Conservation (phyloP, 2,797 vertebrate species). For the Heterohyrax brucei region DNA sequence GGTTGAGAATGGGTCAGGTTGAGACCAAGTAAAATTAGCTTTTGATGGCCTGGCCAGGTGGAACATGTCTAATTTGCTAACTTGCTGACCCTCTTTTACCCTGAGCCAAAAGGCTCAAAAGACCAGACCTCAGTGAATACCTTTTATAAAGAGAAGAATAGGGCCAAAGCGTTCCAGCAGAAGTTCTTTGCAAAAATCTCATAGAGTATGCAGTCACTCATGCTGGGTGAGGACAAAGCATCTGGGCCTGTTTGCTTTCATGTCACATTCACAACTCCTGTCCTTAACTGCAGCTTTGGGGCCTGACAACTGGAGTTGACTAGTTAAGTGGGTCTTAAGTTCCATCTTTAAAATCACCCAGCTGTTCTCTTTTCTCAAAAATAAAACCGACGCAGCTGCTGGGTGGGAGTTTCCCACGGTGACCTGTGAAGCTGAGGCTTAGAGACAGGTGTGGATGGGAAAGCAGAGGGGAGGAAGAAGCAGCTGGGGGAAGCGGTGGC, state of each 20-base stretch:
- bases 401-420: constrained; percentile 79
- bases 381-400: constrained; percentile 83
- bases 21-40: constrained; percentile 82
- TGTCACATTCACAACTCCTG: constrained; percentile 81
- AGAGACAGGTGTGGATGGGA: constrained; percentile 77
- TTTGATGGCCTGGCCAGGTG: constrained; percentile 82
- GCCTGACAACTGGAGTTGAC: constrained; percentile 84
- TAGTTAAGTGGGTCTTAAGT: constrained; percentile 85
- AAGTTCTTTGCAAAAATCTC: constrained; percentile 77
- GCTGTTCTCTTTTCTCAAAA: constrained; percentile 84
- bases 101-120: constrained; percentile 70
- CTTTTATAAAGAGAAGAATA: constrained; percentile 74
- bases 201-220: constrained; percentile 64
- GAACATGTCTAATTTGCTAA: constrained; percentile 86
- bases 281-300: constrained; percentile 79
- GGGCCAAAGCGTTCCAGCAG: constrained; percentile 56
- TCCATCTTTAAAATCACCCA: constrained; percentile 84
- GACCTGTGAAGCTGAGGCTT: constrained; percentile 72
- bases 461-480: not conserved
- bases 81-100: constrained; percentile 79
- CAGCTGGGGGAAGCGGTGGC: not conserved
- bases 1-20: constrained; percentile 59
- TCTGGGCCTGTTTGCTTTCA: constrained; percentile 78
- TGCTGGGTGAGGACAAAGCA: constrained; percentile 77
- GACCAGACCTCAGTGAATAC: constrained; percentile 52